phyloP scores from a whole-genome alignment of 2,113 vertebrate genomes.

The Aegotheles bennettii region DNA sequence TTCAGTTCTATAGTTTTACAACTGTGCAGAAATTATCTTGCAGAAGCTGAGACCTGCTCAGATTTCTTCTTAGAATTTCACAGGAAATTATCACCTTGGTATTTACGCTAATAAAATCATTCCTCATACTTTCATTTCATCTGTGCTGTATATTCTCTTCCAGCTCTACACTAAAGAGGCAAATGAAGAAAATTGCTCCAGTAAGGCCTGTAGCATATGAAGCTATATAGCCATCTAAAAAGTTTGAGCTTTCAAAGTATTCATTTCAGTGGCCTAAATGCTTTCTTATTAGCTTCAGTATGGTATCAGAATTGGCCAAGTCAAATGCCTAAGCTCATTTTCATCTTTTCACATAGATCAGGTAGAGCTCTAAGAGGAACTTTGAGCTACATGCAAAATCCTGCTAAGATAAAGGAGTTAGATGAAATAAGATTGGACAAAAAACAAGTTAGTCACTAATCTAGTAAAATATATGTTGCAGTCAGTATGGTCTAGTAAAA shows the following conservation, averaged over 20 bases:
- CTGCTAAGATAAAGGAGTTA: not conserved
- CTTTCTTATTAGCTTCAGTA: not conserved
- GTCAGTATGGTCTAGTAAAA: not conserved
- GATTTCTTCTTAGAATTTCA: not conserved
- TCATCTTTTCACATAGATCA: not conserved
- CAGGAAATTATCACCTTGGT: not conserved
- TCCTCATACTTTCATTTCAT: not conserved
- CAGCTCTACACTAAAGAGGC: not conserved
- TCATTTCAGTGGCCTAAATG: not conserved
- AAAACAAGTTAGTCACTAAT: not conserved
- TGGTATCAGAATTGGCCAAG: not conserved
- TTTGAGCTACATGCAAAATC: not conserved
- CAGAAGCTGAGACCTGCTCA: not conserved
- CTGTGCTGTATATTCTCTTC: not conserved
- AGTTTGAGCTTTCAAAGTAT: not conserved
- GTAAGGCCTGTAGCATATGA: not conserved
- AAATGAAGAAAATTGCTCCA: not conserved
- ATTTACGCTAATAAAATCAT: not conserved
- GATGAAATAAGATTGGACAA: not conserved
- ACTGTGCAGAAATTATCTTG: not conserved
- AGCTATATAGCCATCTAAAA: not conserved
- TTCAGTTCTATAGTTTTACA: not conserved
- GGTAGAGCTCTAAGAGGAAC: not conserved
- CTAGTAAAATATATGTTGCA: not conserved
- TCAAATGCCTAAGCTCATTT: not conserved